These are phyloP conservation scores for Lithosia quadra DNA, from an alignment of 2,888 invertebrate species.

Conservation along the genomic window DNA sequence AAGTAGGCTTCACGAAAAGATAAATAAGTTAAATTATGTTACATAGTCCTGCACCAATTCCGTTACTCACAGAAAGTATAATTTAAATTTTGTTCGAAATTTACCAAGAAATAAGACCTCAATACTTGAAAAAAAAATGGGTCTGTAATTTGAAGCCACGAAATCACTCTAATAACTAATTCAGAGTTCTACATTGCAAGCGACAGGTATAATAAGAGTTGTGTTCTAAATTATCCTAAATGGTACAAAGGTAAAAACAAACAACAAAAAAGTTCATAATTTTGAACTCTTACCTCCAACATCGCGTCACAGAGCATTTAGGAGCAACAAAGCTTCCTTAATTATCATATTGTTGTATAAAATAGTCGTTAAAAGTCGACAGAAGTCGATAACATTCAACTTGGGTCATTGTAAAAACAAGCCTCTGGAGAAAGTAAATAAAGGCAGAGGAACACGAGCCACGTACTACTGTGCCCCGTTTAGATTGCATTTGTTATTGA, in stretches of 20 bases:
- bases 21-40: no score
- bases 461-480: constrained; percentile 38
- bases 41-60: no score
- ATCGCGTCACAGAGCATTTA: constrained; percentile 61
- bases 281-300: constrained; percentile 50
- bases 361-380: constrained; percentile 80
- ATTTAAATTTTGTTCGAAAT: no score
- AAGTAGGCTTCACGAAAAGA: no score
- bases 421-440: constrained; percentile 67
- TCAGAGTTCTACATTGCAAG: constrained; percentile 9
- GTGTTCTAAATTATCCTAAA: constrained; percentile 27
- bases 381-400: constrained; percentile 79
- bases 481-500: constrained; percentile 18
- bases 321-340: constrained; percentile 65
- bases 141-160: not conserved
- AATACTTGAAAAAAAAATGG: not conserved
- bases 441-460: constrained; percentile 50
- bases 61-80: no score
- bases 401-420: constrained; percentile 76
- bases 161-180: constrained; percentile 16
- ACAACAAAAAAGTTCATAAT: constrained; percentile 42
- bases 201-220: constrained; percentile 19
- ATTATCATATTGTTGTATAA: constrained; percentile 84
- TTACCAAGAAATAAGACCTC: no score
- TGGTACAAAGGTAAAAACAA: constrained; percentile 24